phyloP scores from a whole-genome alignment of 2,797 vertebrate genomes.

The Crocidura indochinensis region DNA sequence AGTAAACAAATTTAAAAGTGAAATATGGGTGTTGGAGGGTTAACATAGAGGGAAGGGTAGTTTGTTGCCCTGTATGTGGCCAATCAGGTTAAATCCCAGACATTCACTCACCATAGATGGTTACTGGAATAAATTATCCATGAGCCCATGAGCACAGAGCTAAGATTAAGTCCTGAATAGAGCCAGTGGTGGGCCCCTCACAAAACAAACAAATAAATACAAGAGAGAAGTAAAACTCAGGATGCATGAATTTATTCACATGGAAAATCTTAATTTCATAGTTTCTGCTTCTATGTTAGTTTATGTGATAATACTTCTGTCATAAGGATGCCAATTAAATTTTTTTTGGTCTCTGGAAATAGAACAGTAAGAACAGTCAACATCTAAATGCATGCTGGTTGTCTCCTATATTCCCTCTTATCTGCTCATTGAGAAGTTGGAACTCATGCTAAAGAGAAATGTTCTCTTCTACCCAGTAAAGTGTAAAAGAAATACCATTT shows the following conservation, averaged over 20 bases:
- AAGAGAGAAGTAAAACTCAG: not conserved
- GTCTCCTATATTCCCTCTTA: conserved; percentile 30
- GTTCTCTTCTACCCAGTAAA: not conserved
- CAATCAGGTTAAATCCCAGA: too few relatives aligned
- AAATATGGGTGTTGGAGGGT: too few relatives aligned
- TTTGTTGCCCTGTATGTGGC: too few relatives aligned
- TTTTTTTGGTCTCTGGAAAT: not conserved
- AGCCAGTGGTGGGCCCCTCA: too few relatives aligned
- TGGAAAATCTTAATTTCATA: conserved; percentile 28
- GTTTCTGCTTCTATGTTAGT: not conserved
- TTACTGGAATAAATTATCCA: too few relatives aligned
- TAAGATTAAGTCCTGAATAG: too few relatives aligned
- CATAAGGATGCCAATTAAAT: not conserved
- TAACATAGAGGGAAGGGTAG: too few relatives aligned
- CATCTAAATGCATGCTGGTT: conserved; percentile 24
- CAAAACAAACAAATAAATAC: too few relatives aligned
- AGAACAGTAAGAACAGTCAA: not conserved
- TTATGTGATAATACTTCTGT: not conserved
- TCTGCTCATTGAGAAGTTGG: not conserved
- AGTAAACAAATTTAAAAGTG: too few relatives aligned
- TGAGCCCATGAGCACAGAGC: too few relatives aligned
- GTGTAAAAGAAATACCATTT: conserved; percentile 22
- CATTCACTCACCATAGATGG: too few relatives aligned
- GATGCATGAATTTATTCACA: conserved; percentile 40
- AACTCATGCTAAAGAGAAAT: not conserved